Percentiles rank a stretch among this genome's conserved stretches.
Evolutionary conservation across 2,113 vertebrate species (phyloP).

Genomic region (Morone saxatilis): DNA sequence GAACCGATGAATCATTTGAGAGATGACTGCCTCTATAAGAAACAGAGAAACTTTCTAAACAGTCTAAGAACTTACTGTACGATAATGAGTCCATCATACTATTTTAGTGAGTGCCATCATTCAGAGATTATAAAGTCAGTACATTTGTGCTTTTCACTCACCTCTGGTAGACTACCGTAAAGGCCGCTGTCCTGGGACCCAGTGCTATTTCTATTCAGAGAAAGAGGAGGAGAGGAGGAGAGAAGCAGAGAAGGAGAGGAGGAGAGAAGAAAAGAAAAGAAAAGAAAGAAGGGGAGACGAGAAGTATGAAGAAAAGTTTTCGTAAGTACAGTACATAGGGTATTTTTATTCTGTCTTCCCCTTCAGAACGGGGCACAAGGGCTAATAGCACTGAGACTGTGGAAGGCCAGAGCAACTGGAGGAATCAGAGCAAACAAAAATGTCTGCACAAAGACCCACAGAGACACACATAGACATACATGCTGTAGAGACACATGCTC

Average conservation of each 20-base stretch:
- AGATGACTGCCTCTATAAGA: neutral
- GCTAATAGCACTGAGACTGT: conserved; percentile 68
- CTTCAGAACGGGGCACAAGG: conserved; percentile 62
- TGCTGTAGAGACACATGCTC: conserved; percentile 24
- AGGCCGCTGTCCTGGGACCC: conserved; percentile 33
- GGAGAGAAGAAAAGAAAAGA: neutral
- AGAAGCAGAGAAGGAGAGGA: neutral
- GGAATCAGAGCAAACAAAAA: conserved; percentile 71
- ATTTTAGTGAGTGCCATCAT: conserved; percentile 39
- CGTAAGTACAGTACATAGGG: conserved; percentile 10
- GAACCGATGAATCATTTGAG: neutral
- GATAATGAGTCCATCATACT: conserved; percentile 15
- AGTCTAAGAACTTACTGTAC: conserved; percentile 1
- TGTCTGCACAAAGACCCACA: conserved; percentile 28
- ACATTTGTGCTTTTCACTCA: conserved; percentile 49
- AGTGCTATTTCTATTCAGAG: conserved; percentile 33
- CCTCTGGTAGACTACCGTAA: conserved; percentile 15
- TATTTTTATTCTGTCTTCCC: conserved; percentile 27
- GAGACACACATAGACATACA: conserved; percentile 32
- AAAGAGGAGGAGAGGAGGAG: neutral
- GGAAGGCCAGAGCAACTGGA: conserved; percentile 52
- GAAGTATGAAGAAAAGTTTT: neutral
- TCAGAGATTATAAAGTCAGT: conserved; percentile 44
- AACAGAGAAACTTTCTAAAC: conserved; percentile 13
- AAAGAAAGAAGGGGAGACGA: neutral